Evolutionary conservation across 2,113 vertebrate species (phyloP), one percentile per base, ranked within the genome.

Genomic region (Daphoenositta chrysoptera): DNA sequence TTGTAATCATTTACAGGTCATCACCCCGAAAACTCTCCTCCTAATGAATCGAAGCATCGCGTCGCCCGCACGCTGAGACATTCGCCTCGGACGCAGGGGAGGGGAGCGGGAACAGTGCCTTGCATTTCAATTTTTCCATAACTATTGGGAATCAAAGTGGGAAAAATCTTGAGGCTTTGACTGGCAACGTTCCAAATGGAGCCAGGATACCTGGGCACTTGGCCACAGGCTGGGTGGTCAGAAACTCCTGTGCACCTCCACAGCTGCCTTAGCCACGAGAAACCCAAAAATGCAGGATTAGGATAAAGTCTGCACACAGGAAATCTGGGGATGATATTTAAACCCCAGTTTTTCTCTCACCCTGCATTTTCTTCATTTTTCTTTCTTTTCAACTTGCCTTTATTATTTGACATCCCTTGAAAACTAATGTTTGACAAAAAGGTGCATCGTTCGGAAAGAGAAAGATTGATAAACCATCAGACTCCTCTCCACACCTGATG

Each of bases 1-100:
- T 45, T 80, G 96, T 60, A 89, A 93, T 90, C 78, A 73, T 71
- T 93, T n/a, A 90, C 77, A 88, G 83, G 92, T 84, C 90, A 89
- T 31, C 83, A 78, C 87, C 86, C 69, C 8, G 0, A 56, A 64
- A 83, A 40, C 78, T 79, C 83, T 90, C 66, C 77, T 69, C 73
- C 93, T 92, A 94, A 88, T 64, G 89, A 92, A 65, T 15, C 2
- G 9, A 35, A 39, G 37, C 87, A 3, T 20, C 1, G 3, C 79
- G 17, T 42, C 87, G 7, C 71, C 16, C 0, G 2, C 82, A 50
- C 3, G 8, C 64, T 3, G 71, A 35, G 50, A 47, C 68, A 50
- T 3, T 3, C 4, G 33, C 47, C 54, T 9, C 7, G 66, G 48
- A 39, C 0, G 5, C 40, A 26, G 56, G 23, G 69, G 31, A 44